Conservation (phyloP, 2,113 vertebrate genomes). For the Tichodroma muraria region DNA sequence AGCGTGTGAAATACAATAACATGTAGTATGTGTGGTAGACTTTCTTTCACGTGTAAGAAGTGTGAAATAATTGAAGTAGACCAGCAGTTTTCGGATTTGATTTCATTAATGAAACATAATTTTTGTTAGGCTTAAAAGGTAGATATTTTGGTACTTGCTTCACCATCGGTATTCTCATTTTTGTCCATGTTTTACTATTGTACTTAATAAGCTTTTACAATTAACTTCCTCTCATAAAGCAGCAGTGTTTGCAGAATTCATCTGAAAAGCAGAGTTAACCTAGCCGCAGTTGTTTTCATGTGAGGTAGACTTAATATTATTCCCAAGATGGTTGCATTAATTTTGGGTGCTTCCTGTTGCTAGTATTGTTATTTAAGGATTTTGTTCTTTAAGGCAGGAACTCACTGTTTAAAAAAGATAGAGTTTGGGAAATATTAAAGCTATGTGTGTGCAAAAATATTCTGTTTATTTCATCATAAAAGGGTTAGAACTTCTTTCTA, state of each 20-base stretch:
- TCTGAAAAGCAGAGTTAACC: neutral
- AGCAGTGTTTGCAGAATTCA: neutral
- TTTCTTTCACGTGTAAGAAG: neutral
- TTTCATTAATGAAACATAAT: neutral
- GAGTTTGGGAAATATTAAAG: neutral
- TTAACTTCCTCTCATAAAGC: neutral
- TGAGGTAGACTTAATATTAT: neutral
- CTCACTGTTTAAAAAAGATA: neutral
- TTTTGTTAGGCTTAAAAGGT: neutral
- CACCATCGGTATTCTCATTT: neutral
- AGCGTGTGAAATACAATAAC: neutral
- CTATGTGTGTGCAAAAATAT: neutral
- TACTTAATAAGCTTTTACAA: neutral
- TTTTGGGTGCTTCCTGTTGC: neutral
- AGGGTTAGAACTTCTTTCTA: neutral
- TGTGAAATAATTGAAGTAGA: neutral
- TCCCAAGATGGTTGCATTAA: neutral
- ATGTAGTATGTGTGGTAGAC: neutral
- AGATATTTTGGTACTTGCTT: neutral
- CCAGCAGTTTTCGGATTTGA: rapidly evolving
- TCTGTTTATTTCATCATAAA: neutral
- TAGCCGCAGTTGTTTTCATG: neutral
- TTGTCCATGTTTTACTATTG: neutral
- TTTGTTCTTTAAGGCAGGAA: neutral
- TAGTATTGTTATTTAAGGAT: neutral